Base-by-base conservation (phyloP, 2,113 vertebrate species). In the Quiscalus mexicanus region DNA sequence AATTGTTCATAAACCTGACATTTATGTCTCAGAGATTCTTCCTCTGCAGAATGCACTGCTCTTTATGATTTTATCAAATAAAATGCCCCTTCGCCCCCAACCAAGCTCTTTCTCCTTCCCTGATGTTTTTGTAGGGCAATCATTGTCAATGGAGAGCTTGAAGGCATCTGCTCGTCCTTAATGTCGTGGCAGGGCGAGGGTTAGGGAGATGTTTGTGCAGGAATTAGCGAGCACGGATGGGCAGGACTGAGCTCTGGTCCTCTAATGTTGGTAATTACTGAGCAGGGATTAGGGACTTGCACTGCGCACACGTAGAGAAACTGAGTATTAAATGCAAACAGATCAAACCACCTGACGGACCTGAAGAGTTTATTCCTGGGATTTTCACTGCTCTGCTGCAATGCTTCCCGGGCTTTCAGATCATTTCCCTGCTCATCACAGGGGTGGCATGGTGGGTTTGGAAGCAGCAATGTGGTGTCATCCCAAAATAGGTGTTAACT, bases 1-100 rank as follows among this genome's bases (percentile, higher is more conserved):
- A 73, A 92, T 97, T 98, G 98, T 98, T 98, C 98, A 96, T 98
- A 97, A 98, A 97, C 96, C 96, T 97, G 97, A 97, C 97, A 97
- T 98, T 98, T 98, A 97, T 98, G 97, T 97, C 96, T 93, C 14
- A 2, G 77, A 95, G 92, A 94, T 84, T 92, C 94, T 97, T 93
- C 89, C 89, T 96, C 77, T 74, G 86, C 84, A 84, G 88, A 56
- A 95, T 84, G 95, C 62, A 14, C 87, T 81, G 91, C 90, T 97
- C 94, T 98, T 98, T 97, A 97, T 90, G 87, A 93, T 98, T 97
- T 95, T 96, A 97, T 97, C 97, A 95, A 95, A 97, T 97, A 89
- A 97, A 83, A 73, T 65, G 94, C 82, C 75, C 94, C 96, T 95
- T 97, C 1, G 4, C 81, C 92, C 70, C 63, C 30, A 44, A 6